These are phyloP conservation scores for Stratiomys singularior DNA, from an alignment of 2,888 invertebrate species.

Conservation along the genomic window DNA sequence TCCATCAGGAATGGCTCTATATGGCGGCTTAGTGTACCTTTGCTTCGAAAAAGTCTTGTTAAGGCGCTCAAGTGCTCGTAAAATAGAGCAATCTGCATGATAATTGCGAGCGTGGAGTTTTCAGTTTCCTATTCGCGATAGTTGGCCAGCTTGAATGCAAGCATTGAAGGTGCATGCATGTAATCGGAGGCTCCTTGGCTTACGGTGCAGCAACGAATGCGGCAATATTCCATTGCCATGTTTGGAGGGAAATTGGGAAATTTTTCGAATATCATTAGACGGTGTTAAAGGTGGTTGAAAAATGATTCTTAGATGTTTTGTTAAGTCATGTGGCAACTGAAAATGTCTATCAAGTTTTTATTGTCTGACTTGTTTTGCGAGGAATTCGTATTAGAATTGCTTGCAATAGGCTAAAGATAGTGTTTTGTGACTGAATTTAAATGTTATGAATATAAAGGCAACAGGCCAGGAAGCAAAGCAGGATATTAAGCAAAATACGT, in stretches of 20 bases:
- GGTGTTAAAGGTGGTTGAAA: neutral
- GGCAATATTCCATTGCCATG: slow-evolving; percentile 12
- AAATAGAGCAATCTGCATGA: slow-evolving; percentile 43
- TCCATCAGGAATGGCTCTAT: slow-evolving; percentile 26
- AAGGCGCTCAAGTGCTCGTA: slow-evolving; percentile 41
- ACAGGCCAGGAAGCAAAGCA: too few relatives aligned
- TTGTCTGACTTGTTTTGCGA: too few relatives aligned
- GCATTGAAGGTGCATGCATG: slow-evolving; percentile 1
- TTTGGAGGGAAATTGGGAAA: slow-evolving; percentile 20
- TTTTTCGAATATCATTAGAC: neutral
- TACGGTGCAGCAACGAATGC: slow-evolving; percentile 7
- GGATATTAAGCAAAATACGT: too few relatives aligned
- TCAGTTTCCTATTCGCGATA: neutral
- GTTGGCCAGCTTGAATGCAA: neutral
- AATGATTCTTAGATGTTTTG: neutral
- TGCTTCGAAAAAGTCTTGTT: slow-evolving; percentile 33
- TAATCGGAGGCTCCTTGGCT: neutral
- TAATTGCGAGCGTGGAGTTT: slow-evolving; percentile 21
- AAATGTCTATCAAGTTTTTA: too few relatives aligned
- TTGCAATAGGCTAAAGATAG: too few relatives aligned
- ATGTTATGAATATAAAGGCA: too few relatives aligned
- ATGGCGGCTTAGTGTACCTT: neutral
- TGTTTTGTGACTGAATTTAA: too few relatives aligned
- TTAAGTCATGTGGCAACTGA: too few relatives aligned
- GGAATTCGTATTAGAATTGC: too few relatives aligned